Evolutionary conservation across 2,113 vertebrate species (phyloP).

Genomic region (Oreochromis niloticus): DNA sequence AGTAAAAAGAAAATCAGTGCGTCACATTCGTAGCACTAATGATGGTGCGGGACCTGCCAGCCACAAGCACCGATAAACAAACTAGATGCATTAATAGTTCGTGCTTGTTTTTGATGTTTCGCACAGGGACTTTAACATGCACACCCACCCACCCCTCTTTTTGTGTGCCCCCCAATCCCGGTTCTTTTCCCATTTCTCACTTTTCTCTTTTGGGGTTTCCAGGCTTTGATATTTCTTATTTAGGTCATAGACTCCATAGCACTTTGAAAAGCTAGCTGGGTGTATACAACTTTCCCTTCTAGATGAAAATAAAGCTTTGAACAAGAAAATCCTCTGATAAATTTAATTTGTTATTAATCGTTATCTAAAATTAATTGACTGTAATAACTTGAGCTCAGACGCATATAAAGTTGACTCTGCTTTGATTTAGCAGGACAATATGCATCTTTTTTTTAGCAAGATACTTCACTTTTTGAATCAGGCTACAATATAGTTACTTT

Average conservation of each 20-base stretch:
- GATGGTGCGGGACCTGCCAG: neutral
- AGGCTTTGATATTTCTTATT: conserved; percentile 62
- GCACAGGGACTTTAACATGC: neutral
- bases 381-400: conserved; percentile 28
- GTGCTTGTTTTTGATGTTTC: conserved; percentile 26
- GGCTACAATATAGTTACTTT: neutral
- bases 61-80: conserved; percentile 27
- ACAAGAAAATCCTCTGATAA: conserved; percentile 31
- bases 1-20: neutral
- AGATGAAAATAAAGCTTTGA: conserved; percentile 34
- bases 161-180: neutral
- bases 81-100: neutral
- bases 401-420: neutral
- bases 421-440: neutral
- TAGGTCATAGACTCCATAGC: conserved; percentile 47
- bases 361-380: conserved; percentile 27
- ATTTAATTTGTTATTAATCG: conserved; percentile 44
- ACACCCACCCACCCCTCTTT: neutral
- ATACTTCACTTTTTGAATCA: neutral
- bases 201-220: conserved; percentile 24
- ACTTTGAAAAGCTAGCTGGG: conserved; percentile 44
- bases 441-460: neutral
- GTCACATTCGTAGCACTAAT: conserved; percentile 12
- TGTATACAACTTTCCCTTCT: conserved; percentile 26
- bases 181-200: neutral